These are phyloP conservation scores for Erynnis tages DNA, from an alignment of 2,888 invertebrate species.

Conservation along the genomic window DNA sequence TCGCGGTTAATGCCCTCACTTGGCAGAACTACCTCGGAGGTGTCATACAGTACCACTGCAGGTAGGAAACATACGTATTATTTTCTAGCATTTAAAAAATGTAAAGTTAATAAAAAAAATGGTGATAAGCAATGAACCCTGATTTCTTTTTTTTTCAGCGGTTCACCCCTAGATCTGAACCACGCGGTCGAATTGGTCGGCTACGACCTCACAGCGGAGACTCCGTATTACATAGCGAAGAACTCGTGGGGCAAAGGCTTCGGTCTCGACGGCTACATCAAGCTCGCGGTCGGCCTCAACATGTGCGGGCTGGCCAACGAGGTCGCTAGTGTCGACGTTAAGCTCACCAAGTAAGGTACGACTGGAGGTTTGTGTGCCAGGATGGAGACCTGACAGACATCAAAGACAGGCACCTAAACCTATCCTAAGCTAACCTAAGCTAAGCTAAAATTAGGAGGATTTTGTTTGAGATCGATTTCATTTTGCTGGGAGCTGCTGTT, in stretches of 20 bases:
- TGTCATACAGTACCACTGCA: slow-evolving; percentile 91
- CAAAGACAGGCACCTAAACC: no score
- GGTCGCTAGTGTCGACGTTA: slow-evolving; percentile 83
- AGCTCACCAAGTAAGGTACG: background rate
- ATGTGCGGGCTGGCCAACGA: slow-evolving; percentile 89
- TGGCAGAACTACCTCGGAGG: slow-evolving; percentile 95
- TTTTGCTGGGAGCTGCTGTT: no score
- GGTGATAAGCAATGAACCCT: no score
- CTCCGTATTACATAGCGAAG: slow-evolving; percentile 91
- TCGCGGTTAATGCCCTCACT: slow-evolving; percentile 90
- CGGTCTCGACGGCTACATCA: slow-evolving; percentile 88
- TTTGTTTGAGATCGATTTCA: no score
- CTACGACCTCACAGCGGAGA: slow-evolving; percentile 86
- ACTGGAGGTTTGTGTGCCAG: no score
- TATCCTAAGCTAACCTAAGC: no score
- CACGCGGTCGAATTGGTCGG: slow-evolving; percentile 93
- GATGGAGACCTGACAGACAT: no score
- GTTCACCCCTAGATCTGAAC: slow-evolving; percentile 81
- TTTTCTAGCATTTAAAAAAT: no score
- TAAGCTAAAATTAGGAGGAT: no score
- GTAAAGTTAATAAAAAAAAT: no score
- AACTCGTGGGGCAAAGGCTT: slow-evolving; percentile 93
- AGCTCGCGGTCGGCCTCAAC: slow-evolving; percentile 88
- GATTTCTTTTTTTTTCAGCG: slow-evolving; percentile 52
- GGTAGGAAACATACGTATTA: no score